phyloP scores from a whole-genome alignment of 2,113 vertebrate species.

The Aspiorhynchus laticeps region DNA sequence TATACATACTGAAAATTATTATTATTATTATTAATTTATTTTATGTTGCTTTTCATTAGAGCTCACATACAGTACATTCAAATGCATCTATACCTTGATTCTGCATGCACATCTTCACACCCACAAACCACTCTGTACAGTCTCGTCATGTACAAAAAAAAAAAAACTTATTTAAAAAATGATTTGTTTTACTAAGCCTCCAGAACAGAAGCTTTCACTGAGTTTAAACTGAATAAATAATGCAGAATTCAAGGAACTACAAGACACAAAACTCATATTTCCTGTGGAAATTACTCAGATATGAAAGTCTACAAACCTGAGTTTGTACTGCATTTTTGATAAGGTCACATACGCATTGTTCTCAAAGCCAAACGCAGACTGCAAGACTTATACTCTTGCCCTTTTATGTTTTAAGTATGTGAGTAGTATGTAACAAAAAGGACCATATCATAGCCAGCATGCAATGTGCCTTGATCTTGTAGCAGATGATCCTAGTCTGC shows the following conservation, averaged over 20 bases:
- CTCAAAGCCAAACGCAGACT: neutral
- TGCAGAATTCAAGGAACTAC: neutral
- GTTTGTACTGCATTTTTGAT: conserved; percentile 18
- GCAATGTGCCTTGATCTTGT: neutral
- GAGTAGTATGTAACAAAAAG: neutral
- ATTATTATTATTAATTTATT: neutral
- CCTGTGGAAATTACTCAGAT: neutral
- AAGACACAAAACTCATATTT: neutral
- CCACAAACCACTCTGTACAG: neutral
- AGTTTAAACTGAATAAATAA: conserved; percentile 28
- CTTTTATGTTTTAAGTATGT: conserved; percentile 8
- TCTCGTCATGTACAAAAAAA: neutral
- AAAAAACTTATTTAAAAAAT: neutral
- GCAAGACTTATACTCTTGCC: neutral
- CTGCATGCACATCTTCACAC: neutral
- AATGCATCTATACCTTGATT: neutral
- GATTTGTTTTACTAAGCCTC: neutral
- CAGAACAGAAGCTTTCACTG: neutral
- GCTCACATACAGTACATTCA: no score
- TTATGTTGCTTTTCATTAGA: neutral
- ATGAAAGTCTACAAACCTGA: neutral
- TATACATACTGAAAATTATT: neutral
- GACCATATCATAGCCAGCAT: neutral
- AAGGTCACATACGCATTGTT: neutral
- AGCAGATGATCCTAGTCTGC: neutral